These are phyloP conservation scores for Elanoides forficatus DNA, from an alignment of 2,113 vertebrate species.

Conservation along the genomic window DNA sequence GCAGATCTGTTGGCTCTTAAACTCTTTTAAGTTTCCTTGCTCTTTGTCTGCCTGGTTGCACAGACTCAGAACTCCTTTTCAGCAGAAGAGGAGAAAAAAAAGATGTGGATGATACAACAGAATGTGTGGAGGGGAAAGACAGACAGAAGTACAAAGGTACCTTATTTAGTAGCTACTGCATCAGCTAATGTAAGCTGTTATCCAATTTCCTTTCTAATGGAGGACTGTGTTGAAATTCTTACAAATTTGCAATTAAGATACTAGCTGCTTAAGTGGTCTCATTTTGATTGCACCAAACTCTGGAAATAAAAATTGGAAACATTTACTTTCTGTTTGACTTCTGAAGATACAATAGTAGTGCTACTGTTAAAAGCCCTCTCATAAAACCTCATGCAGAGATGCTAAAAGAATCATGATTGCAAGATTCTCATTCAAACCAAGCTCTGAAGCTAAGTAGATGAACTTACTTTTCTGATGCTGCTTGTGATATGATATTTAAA, in stretches of 20 bases:
- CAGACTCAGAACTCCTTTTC: neutral
- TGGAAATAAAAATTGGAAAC: neutral
- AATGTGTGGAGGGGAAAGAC: neutral
- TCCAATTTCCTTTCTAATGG: neutral
- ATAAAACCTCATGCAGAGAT: neutral
- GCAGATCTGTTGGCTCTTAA: neutral
- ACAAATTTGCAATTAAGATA: neutral
- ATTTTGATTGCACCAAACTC: neutral
- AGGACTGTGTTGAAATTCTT: neutral
- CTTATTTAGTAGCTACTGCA: neutral
- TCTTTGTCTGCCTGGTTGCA: neutral
- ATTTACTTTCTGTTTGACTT: neutral
- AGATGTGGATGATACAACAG: neutral
- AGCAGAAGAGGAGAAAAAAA: neutral
- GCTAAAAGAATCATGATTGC: neutral
- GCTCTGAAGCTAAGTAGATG: neutral
- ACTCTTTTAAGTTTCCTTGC: neutral
- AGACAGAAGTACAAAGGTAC: neutral
- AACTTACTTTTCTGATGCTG: neutral
- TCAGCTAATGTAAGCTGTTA: neutral
- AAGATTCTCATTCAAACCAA: neutral
- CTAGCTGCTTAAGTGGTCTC: neutral
- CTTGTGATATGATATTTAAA: neutral
- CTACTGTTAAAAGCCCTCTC: neutral
- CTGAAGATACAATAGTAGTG: neutral